phyloP scores from a whole-genome alignment of 2,113 vertebrate species.

The Rhea pennata region DNA sequence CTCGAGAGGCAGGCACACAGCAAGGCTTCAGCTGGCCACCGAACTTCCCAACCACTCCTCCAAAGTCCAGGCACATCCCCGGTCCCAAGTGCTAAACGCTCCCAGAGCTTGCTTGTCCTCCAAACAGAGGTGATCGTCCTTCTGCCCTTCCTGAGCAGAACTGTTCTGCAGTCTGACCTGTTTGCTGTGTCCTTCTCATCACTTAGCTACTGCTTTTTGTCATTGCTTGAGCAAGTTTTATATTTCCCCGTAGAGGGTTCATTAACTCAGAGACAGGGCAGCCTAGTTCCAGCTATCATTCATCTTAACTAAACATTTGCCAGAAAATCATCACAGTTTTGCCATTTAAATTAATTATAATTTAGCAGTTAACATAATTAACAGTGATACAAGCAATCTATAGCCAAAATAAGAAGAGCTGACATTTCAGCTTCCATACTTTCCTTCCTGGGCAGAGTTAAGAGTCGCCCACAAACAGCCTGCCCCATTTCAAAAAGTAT shows the following conservation, averaged over 20 bases:
- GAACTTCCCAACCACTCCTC: neutral
- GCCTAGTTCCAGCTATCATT: neutral
- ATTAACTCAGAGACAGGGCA: neutral
- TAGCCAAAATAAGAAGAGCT: neutral
- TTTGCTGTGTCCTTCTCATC: neutral
- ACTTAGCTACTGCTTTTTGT: neutral
- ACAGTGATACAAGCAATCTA: neutral
- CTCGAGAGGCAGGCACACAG: neutral
- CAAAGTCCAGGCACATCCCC: accelerated
- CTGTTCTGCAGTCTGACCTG: neutral
- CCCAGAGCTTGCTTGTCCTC: neutral
- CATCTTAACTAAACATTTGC: neutral
- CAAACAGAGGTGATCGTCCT: neutral
- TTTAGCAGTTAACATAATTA: conserved; percentile 18
- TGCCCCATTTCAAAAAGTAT: neutral
- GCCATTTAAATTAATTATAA: conserved; percentile 15
- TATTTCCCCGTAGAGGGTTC: neutral
- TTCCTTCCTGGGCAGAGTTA: neutral
- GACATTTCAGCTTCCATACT: neutral
- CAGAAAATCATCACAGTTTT: conserved; percentile 10
- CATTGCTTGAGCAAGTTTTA: neutral
- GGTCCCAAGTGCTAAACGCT: neutral
- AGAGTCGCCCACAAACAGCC: neutral
- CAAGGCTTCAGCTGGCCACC: neutral
- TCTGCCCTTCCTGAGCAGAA: neutral